Evolutionary conservation across 1,140 invertebrate species (phyloP).

Genomic region (Leptinotarsa texana): DNA sequence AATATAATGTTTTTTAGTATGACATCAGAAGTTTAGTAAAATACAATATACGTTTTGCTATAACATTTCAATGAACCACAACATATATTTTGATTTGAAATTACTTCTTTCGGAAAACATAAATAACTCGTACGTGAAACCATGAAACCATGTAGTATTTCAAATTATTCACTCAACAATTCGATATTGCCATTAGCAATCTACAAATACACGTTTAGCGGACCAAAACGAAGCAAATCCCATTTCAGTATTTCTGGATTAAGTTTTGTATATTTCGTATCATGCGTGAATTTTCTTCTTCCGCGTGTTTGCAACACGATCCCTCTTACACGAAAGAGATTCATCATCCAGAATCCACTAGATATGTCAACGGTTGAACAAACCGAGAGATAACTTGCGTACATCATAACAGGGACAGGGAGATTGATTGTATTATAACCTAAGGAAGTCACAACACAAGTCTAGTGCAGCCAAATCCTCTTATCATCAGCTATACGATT

Average conservation of each 20-base stretch:
- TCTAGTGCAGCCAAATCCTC: neutral
- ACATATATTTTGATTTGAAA: too few species aligned
- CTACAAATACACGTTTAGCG: neutral
- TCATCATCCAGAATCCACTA: neutral
- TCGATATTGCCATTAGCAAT: too few species aligned
- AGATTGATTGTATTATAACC: neutral
- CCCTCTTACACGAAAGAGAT: neutral
- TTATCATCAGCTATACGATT: neutral
- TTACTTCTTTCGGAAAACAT: too few species aligned
- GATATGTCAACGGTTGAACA: slow-evolving; percentile 2
- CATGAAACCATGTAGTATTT: too few species aligned
- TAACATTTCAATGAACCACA: too few species aligned
- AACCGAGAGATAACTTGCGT: neutral
- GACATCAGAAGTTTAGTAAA: too few species aligned
- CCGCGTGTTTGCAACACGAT: neutral
- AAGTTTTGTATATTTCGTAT: neutral
- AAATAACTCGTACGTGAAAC: too few species aligned
- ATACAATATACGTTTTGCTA: too few species aligned
- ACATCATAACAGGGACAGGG: neutral
- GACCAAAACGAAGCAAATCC: neutral
- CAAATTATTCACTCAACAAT: too few species aligned
- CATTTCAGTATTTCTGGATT: neutral
- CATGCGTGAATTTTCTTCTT: slow-evolving; percentile 3
- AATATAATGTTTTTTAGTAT: too few species aligned
- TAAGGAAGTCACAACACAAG: slow-evolving; percentile 6